A percentile compares a stretch with the other conserved stretches of the same genome.
phyloP scores from a whole-genome alignment of 2,888 invertebrate genomes.

The Anoplius nigerrimus region DNA sequence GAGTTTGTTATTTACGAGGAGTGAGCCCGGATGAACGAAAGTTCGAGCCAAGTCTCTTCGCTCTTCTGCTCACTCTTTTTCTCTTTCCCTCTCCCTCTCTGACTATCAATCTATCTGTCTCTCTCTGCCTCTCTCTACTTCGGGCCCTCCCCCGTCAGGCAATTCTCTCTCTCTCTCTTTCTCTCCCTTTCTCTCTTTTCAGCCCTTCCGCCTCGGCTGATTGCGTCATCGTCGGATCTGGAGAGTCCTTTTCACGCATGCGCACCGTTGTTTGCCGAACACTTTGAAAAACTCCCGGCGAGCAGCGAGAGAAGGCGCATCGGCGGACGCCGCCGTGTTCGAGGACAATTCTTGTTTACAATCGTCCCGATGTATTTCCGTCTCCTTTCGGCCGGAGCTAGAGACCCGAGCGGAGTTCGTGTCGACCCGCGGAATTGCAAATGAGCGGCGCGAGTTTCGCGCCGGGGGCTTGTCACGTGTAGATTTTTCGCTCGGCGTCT shows the following conservation, averaged over 20 bases:
- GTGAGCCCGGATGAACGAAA: constrained; percentile 40
- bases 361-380: too few species aligned
- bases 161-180: neutral
- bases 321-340: too few species aligned
- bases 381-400: too few species aligned
- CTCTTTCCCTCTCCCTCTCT: neutral
- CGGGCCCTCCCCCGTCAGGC: too few species aligned
- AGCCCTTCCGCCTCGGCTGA: constrained; percentile 30
- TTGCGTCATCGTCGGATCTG: constrained; percentile 28
- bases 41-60: constrained; percentile 39
- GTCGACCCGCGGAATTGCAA: too few species aligned
- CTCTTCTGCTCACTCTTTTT: neutral
- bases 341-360: too few species aligned
- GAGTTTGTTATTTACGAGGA: constrained; percentile 44
- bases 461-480: too few species aligned
- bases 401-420: too few species aligned
- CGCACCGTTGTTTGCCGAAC: constrained; percentile 1
- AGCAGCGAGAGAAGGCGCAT: neutral
- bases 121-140: constrained; percentile 1
- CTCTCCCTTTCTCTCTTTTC: constrained; percentile 13
- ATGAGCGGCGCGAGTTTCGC: too few species aligned
- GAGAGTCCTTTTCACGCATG: constrained; percentile 25
- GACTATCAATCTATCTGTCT: neutral
- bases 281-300: neutral
- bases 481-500: too few species aligned